A percentile compares a stretch with the other conserved stretches of the same genome.
Conservation (phyloP, 1,140 invertebrate genomes). For the Ditylenchus dipsaci region DNA sequence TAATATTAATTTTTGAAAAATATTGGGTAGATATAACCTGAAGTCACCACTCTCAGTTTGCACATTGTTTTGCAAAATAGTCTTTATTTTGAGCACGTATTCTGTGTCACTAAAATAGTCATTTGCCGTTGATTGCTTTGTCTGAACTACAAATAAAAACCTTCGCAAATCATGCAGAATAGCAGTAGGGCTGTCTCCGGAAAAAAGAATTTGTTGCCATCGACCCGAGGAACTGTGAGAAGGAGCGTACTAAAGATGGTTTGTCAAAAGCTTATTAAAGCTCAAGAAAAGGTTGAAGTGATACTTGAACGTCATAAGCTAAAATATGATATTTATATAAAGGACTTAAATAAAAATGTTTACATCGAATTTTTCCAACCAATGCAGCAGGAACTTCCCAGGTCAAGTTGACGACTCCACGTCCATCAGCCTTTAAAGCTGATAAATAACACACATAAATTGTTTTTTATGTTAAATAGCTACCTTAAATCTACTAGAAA, state of each 20-base stretch:
- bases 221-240: not conserved
- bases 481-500: conserved; percentile 46
- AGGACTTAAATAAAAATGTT: conserved; percentile 20
- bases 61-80: conserved; percentile 34
- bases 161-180: conserved; percentile 14
- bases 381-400: conserved; percentile 54
- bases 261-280: conserved; percentile 28
- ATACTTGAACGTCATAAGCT: not conserved
- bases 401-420: conserved; percentile 52
- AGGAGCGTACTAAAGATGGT: not conserved
- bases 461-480: too few relatives aligned
- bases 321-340: conserved; percentile 43
- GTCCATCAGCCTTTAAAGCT: conserved; percentile 22
- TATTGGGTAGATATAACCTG: conserved; percentile 22
- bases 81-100: conserved; percentile 50
- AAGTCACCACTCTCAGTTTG: conserved; percentile 55
- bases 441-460: too few relatives aligned
- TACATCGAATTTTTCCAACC: conserved; percentile 42
- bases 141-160: conserved; percentile 42
- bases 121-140: too few relatives aligned
- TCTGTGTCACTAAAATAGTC: conserved; percentile 51
- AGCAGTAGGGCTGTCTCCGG: conserved; percentile 39
- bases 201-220: conserved; percentile 46
- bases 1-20: not conserved
- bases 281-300: conserved; percentile 6